Evolutionary conservation across 2,888 invertebrate species (phyloP).

Genomic region (Nephrotoma flavescens): DNA sequence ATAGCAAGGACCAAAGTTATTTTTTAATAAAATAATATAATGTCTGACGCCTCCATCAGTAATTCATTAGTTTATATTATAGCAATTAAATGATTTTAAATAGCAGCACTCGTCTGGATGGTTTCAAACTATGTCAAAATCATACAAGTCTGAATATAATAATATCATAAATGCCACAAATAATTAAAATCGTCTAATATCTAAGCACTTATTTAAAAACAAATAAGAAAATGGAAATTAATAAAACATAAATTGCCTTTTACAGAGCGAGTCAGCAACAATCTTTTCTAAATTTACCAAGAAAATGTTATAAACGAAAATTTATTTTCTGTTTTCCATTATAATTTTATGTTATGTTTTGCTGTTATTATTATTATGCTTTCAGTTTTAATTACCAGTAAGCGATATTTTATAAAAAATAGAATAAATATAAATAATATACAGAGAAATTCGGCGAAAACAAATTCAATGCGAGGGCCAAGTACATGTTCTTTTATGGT

Average conservation of each 20-base stretch:
- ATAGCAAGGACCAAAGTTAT: too few species aligned
- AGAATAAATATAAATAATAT: not conserved
- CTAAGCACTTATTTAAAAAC: not conserved
- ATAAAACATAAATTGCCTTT: not conserved
- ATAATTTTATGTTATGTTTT: not conserved
- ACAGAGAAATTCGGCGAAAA: not conserved
- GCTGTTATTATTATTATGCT: not conserved
- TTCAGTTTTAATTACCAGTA: not conserved
- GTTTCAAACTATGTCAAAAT: not conserved
- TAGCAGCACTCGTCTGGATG: too few species aligned
- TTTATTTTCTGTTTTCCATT: not conserved
- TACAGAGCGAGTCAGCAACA: not conserved
- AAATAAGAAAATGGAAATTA: not conserved
- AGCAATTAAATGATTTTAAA: too few species aligned
- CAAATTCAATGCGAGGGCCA: not conserved
- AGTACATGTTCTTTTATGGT: not conserved
- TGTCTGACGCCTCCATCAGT: too few species aligned
- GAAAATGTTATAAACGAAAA: too few species aligned
- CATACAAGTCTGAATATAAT: not conserved
- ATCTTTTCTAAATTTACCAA: too few species aligned
- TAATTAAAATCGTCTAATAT: not conserved
- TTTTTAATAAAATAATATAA: too few species aligned
- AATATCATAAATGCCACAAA: not conserved
- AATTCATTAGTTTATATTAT: too few species aligned
- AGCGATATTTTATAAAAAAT: not conserved